Percentiles rank a stretch among this genome's conserved stretches.
These are phyloP conservation scores for Nylanderia fulva DNA, from an alignment of 1,140 invertebrate species.

Conservation along the genomic window DNA sequence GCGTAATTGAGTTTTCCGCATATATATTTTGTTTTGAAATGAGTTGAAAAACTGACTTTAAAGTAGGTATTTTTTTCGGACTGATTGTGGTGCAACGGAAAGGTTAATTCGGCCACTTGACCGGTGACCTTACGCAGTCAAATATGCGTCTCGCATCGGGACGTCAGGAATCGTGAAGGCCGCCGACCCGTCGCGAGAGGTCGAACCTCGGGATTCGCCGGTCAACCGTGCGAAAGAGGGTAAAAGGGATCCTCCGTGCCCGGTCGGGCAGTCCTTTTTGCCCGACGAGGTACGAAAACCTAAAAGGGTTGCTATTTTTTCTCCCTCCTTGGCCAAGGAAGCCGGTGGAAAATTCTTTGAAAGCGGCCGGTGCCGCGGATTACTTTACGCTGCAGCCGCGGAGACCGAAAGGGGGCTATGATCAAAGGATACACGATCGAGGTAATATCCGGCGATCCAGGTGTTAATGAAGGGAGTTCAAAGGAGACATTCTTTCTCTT, in stretches of 20 bases:
- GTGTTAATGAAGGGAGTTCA: slow-evolving; percentile 74
- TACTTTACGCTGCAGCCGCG: slow-evolving; percentile 52
- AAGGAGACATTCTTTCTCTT: slow-evolving; percentile 55
- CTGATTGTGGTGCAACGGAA: background rate
- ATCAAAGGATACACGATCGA: slow-evolving; percentile 71
- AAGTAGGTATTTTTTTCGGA: background rate
- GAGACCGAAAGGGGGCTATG: slow-evolving; percentile 54
- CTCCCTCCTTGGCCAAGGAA: slow-evolving; percentile 53
- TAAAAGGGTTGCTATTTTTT: slow-evolving; percentile 63
- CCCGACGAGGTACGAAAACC: slow-evolving; percentile 55
- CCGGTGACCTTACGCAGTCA: slow-evolving; percentile 53
- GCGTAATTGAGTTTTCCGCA: background rate
- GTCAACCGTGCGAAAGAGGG: slow-evolving; percentile 64
- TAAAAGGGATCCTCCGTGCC: slow-evolving; percentile 49
- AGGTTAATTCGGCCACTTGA: slow-evolving; percentile 33
- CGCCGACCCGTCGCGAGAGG: slow-evolving; percentile 48
- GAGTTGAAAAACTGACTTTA: background rate
- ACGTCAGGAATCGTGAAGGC: slow-evolving; percentile 56
- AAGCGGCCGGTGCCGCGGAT: slow-evolving; percentile 60
- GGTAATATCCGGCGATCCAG: slow-evolving; percentile 66
- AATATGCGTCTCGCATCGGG: slow-evolving; percentile 54
- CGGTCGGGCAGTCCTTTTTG: slow-evolving; percentile 45
- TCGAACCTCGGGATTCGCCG: slow-evolving; percentile 57
- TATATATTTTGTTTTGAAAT: background rate
- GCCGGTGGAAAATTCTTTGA: slow-evolving; percentile 68